Base-by-base conservation (phyloP, 2,113 vertebrate species). In the Aspiorhynchus laticeps region DNA sequence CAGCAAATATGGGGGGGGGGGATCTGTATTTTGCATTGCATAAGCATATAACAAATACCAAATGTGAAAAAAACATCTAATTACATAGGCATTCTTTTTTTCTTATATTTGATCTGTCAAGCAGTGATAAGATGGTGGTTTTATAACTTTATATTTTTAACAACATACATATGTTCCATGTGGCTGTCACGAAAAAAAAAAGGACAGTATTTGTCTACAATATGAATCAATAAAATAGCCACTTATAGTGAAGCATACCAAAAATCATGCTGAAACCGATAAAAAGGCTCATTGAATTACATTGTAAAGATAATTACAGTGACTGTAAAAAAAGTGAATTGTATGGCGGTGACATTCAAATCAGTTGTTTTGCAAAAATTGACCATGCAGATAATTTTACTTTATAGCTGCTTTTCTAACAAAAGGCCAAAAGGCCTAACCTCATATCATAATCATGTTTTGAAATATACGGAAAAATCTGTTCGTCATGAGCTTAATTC, bases 401-500 rank as follows among this genome's bases (percentile, higher is more conserved):
- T 38, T 80, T 24, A 28, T 28, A 24, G 31, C 59, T 21, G 41
- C 8, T 38, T 36, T 41, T 61, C 65, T 43, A 14, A 51, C n/a
- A 86, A 65, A 61, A 48, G 43, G 63, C 43, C n/a, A 86, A 65
- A 61, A 48, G 43, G 63, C 43, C 28, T 51, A 69, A 80, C 48
- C 24, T 87, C 74, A 83, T 78, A 87, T 56, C 71, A 31, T 24
- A 69, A 69, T 84, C 48, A 67, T 15, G 31, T 28, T 84, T 59
- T 41, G 75, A 56, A 79, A 77, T 53, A 56, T 61, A 41, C 5
- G 21, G 74, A 43, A 33, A 65, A 88, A 83, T 88, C 79, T 76
- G 87, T 15, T 77, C 61, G 6, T 26, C 53, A 73, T 71, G 28
- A 88, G 21, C 80, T 86, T 91, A 86, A 90, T 88, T 83, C 86